A percentile compares a stretch with the other conserved stretches of the same genome.
Evolutionary conservation across 2,888 invertebrate species (phyloP).

Genomic region (Cantharis flavilabris): DNA sequence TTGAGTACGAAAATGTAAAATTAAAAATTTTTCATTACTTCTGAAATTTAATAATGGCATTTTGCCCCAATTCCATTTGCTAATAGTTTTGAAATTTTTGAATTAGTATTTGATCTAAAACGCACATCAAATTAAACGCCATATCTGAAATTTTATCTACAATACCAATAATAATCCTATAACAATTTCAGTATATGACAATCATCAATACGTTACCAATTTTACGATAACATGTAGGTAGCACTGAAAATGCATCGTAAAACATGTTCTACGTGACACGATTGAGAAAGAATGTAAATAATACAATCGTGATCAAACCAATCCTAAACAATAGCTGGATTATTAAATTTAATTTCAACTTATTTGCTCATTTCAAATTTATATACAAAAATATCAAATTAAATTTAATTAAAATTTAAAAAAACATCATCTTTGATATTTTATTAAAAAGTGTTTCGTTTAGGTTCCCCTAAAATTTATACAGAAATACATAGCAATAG

Average conservation of each 20-base stretch:
- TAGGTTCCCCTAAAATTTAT: no score
- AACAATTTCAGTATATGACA: background rate
- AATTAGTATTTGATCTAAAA: background rate
- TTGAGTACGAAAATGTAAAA: background rate
- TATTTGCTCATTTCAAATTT: background rate
- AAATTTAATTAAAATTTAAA: background rate
- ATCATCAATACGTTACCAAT: background rate
- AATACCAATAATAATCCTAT: background rate
- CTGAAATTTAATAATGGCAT: background rate
- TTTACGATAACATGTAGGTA: background rate
- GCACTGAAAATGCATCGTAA: background rate
- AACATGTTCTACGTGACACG: background rate
- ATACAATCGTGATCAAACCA: background rate
- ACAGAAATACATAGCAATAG: no score
- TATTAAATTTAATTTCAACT: background rate
- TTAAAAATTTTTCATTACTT: background rate
- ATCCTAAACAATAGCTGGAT: background rate
- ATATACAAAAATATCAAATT: background rate
- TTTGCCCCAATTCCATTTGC: background rate
- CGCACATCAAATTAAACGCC: background rate
- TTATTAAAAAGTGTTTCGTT: no score
- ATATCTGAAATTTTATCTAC: background rate
- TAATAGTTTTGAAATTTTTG: background rate
- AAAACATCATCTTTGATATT: no score
- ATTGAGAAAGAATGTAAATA: background rate